A percentile compares a stretch with the other conserved stretches of the same genome.
Conservation (phyloP, 2,888 invertebrate genomes). For the Laspeyria flexula region DNA sequence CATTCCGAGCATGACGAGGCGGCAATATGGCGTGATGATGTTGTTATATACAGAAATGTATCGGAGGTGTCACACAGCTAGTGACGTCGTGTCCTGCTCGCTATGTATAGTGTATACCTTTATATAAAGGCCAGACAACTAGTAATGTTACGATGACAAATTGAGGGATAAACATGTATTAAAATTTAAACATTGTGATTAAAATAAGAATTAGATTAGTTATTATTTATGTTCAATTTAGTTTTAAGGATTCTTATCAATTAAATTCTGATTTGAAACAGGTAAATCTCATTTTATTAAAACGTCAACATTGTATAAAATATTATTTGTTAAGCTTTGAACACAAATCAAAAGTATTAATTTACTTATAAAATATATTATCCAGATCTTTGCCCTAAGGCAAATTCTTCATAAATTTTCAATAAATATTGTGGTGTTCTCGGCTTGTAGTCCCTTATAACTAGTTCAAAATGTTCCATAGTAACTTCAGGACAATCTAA, state of each 20-base stretch:
- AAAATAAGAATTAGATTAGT: conserved; percentile 57
- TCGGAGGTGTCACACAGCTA: too few species aligned
- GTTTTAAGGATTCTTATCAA: conserved; percentile 61
- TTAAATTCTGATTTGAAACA: conserved; percentile 52
- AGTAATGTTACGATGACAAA: conserved; percentile 9
- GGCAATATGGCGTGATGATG: too few species aligned
- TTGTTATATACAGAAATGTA: too few species aligned
- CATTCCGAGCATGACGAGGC: too few species aligned
- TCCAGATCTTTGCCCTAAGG: conserved; percentile 65
- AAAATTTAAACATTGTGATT: conserved; percentile 42
- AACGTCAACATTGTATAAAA: not conserved
- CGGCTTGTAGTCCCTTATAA: conserved; percentile 90
- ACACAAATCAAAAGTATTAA: conserved; percentile 4
- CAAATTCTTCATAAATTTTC: conserved; percentile 90
- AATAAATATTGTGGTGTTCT: conserved; percentile 91
- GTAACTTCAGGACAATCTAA: conserved; percentile 87
- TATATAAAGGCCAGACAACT: conserved; percentile 3
- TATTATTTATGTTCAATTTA: conserved; percentile 62
- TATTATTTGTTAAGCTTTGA: not conserved
- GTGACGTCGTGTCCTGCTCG: too few species aligned
- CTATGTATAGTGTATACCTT: too few species aligned
- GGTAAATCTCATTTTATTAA: conserved; percentile 1
- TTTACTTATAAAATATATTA: conserved; percentile 14
- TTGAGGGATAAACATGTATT: conserved; percentile 23
- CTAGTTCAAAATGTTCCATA: conserved; percentile 90